Base-by-base conservation (phyloP, 2,888 invertebrate genomes). In the Myopa tessellatipennis region DNA sequence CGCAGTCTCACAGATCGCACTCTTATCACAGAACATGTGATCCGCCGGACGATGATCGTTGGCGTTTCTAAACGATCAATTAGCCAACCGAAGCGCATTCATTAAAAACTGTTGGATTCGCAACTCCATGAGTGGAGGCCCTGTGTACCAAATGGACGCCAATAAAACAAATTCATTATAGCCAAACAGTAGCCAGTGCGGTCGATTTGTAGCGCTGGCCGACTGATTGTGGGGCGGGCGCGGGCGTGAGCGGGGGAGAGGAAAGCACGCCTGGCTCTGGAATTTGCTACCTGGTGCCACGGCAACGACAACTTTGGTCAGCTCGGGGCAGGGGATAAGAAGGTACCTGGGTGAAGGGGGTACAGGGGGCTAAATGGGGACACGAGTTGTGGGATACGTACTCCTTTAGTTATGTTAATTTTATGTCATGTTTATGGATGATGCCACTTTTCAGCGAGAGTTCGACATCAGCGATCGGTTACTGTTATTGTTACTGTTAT, bases 81-180 rank as follows among this genome's bases (percentile, higher is more conserved):
- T 82, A 82, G 81, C 81, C 80, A 82, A 82, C 78, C 79, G 78
- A 79, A 80, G 79, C 80, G 79, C 78, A 78, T 80, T 70, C 65
- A 74, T 67, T 74, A 67, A 74, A 68, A 55, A 40, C 50, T 50
- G 34, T 38, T 45, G 40, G 68, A 60, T 52, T 14, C 36, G 12
- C 16, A 72, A 14, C 72, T 10, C 2, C 52, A 63, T 34, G 26
- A 7, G 55, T 18, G 40, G n/a, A 14, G 72, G 10, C 55, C 16
- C 16, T n/a, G 74, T 50, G n/a, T 12, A 34, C 45, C 45, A 77
- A 73, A 69, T 72, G 79, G 82, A 81, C 82, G 82, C 82, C 82
- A 79, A 82, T 81, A 79, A 83, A 81, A 82, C 80, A 80, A 82
- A 80, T 80, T 83, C 82, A 79, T 83, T 83, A 82, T 81, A 78